A percentile compares a stretch with the other conserved stretches of the same genome.
These are phyloP conservation scores for Sebastes reedi DNA, from an alignment of 2,797 vertebrate species.

Conservation along the genomic window DNA sequence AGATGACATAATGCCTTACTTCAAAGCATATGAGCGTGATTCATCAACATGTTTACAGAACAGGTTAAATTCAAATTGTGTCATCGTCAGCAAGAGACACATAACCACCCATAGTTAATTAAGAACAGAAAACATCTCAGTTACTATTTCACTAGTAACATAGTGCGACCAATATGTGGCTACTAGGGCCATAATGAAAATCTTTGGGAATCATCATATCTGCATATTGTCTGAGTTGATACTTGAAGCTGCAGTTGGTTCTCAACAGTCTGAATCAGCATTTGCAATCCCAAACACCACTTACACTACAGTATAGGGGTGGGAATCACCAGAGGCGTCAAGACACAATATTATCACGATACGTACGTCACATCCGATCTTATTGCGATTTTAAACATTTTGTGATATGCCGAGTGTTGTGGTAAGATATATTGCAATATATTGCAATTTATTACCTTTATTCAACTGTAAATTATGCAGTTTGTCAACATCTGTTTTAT, in stretches of 20 bases:
- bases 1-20: background rate
- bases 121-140: background rate
- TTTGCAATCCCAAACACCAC: background rate
- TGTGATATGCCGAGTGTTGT: too few species aligned
- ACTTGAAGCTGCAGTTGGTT: background rate
- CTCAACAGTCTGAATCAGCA: background rate
- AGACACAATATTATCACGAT: too few species aligned
- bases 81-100: background rate
- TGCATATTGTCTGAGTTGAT: constrained; percentile 2
- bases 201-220: background rate
- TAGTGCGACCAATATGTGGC: background rate
- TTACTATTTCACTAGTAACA: background rate
- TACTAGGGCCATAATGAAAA: background rate
- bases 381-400: too few species aligned
- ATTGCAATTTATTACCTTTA: too few species aligned
- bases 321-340: too few species aligned
- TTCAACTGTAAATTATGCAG: too few species aligned
- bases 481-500: too few species aligned
- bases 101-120: background rate
- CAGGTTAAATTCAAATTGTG: background rate
- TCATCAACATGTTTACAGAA: constrained; percentile 1
- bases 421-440: too few species aligned
- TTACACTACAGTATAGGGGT: background rate
- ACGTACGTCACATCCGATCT: too few species aligned
- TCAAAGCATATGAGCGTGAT: background rate